A percentile compares a stretch with the other conserved stretches of the same genome.
Conservation (phyloP, 1,140 invertebrate genomes). For the Drosophila pseudoobscura region DNA sequence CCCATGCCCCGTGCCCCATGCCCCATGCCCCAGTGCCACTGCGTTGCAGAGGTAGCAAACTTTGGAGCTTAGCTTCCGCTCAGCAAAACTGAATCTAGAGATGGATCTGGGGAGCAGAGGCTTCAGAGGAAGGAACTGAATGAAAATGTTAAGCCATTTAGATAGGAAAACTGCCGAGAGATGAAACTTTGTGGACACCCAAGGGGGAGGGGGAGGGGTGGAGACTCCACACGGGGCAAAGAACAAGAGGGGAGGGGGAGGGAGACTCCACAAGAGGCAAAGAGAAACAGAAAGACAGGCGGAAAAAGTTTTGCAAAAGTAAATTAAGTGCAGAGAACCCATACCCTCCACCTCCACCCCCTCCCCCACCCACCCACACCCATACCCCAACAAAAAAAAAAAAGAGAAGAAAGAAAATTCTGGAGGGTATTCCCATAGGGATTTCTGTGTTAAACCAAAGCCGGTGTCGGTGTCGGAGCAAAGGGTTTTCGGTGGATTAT, state of each 20-base stretch:
- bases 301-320: conserved; percentile 38
- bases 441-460: conserved; percentile 14
- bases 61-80: conserved; percentile 17
- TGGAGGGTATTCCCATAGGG: background rate
- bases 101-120: background rate
- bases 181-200: conserved; percentile 46
- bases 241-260: background rate
- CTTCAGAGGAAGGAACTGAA: conserved; percentile 9
- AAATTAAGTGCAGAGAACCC: conserved; percentile 52
- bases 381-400: too few relatives aligned
- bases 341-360: background rate
- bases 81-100: background rate
- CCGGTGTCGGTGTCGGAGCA: background rate
- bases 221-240: too few relatives aligned
- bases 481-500: background rate
- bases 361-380: too few relatives aligned
- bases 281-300: conserved; percentile 1
- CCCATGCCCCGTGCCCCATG: background rate
- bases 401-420: too few relatives aligned
- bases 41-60: background rate
- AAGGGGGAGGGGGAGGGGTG: background rate
- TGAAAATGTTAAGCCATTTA: conserved; percentile 59
- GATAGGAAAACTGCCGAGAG: conserved; percentile 47
- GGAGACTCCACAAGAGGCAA: background rate
- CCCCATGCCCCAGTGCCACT: background rate